A percentile compares a stretch with the other conserved stretches of the same genome.
phyloP scores from a whole-genome alignment of 2,113 vertebrate species.

The Fukomys damarensis region DNA sequence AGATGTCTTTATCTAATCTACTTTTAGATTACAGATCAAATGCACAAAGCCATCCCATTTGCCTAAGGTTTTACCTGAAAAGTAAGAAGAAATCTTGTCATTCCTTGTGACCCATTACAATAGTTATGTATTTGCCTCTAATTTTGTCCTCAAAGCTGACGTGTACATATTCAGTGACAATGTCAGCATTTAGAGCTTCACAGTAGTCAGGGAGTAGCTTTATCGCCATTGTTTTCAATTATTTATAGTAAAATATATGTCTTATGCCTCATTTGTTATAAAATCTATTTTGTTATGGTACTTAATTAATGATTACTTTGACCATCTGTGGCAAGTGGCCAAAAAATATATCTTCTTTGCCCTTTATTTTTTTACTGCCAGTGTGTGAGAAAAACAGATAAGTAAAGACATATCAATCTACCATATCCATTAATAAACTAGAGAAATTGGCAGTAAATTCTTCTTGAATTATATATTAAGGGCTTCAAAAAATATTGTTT shows the following conservation, averaged over 20 bases:
- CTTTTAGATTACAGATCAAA: conserved; percentile 36
- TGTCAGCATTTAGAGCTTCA: conserved; percentile 66
- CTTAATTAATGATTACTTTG: conserved; percentile 85
- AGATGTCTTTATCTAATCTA: conserved; percentile 76
- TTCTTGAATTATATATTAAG: conserved; percentile 75
- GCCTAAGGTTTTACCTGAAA: conserved; percentile 40
- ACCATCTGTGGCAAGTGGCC: conserved; percentile 82
- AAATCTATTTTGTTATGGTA: conserved; percentile 84
- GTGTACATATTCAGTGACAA: neutral
- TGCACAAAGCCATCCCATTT: neutral
- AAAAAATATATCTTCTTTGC: conserved; percentile 79
- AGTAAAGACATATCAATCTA: conserved; percentile 78
- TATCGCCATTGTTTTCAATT: conserved; percentile 79
- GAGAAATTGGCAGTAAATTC: conserved; percentile 69
- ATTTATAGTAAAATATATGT: conserved; percentile 77
- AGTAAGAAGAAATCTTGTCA: neutral
- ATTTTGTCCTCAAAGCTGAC: neutral
- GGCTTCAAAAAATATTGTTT: conserved; percentile 56
- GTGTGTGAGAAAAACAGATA: conserved; percentile 80
- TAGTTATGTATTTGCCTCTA: conserved; percentile 47
- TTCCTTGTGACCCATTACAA: conserved; percentile 43
- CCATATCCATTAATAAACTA: conserved; percentile 70
- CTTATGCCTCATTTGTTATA: conserved; percentile 84
- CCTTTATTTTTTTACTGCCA: conserved; percentile 60
- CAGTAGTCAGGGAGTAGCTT: conserved; percentile 55